Percentiles rank a stretch among this genome's conserved stretches.
Conservation (phyloP, 1,140 invertebrate genomes). For the Acyrthosiphon pisum region DNA sequence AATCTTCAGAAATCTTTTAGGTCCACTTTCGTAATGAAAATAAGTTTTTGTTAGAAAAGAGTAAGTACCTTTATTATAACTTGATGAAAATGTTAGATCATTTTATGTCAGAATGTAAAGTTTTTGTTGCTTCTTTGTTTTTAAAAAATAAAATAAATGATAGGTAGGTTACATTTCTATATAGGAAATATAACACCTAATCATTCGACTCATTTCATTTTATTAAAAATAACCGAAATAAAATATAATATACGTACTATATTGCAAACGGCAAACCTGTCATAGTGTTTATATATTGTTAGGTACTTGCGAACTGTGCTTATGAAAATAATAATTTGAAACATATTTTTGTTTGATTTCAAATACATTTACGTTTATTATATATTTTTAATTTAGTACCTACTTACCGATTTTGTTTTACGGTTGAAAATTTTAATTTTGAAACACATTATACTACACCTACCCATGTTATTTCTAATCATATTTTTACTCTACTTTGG, state of each 20-base stretch:
- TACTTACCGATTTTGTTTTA: no score
- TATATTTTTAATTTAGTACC: no score
- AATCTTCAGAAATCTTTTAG: not conserved
- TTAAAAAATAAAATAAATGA: not conserved
- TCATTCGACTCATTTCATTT: not conserved
- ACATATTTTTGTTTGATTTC: no score
- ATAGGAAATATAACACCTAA: not conserved
- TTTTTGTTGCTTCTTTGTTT: not conserved
- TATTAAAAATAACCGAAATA: not conserved
- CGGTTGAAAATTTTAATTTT: no score
- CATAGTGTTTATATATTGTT: not conserved
- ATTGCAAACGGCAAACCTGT: not conserved
- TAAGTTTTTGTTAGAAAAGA: slow-evolving; percentile 2
- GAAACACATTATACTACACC: no score
- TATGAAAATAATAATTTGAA: no score
- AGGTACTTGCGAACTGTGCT: not conserved
- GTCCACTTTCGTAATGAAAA: slow-evolving; percentile 30
- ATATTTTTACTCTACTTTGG: no score
- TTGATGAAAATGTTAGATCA: not conserved
- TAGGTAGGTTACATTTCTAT: no score
- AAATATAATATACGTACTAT: not conserved
- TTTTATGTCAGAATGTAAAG: not conserved
- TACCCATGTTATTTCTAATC: no score
- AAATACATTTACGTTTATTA: no score
- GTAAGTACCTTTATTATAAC: not conserved